Evolutionary conservation across 2,797 vertebrate species (phyloP), one percentile per base, ranked within the genome.

Genomic region (Rhynchotus rufescens): DNA sequence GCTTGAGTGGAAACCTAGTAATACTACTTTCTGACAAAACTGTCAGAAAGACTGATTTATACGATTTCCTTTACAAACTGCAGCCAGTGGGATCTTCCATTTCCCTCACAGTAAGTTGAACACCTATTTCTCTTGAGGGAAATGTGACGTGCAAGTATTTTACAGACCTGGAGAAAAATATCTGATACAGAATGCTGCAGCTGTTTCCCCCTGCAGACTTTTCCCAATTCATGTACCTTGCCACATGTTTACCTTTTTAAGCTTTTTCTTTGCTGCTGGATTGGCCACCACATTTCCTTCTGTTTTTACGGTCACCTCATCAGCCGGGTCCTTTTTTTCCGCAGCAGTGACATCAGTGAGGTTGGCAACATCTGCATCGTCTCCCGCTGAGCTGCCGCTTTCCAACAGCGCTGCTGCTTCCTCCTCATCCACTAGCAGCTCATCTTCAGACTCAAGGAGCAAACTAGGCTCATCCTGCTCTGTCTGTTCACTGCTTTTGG

Each of bases 361-460:
- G 89, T 97, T 97, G 75, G 96, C 97, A 68, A 98, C 96, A 71
- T 98, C 98, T 22, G 97, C 86, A 25, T 98, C 98, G 57, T 98
- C 98, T 62, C 93, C 98, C 34, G 97, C 98, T 4, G 98, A 98
- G 88, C 98, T 98, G 56, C 97, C 97, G 30, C 97, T 98, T 95
- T 98, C 98, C 56, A 98, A 60, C n/a, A 98, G 96, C 2, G 98
- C 98, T 80, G 97, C 97, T 71, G 97, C 97, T 91, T 97, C 98
- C 76, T 98, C 98, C 83, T 98, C 98, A 79, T 98, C 98, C 25
- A 97, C 98, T 2, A 98, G 95, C 45, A 98, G 90, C 64, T 98
- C 98, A 40, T 98, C 98, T 95, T 98, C 98, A 30, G 98, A 98
- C 66, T 98, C 97, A 56, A 98, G 96, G 22, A 98, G 97, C 67